A percentile compares a stretch with the other conserved stretches of the same genome.
These are phyloP conservation scores for Odontothrips loti DNA, from an alignment of 2,888 invertebrate species.

Conservation along the genomic window DNA sequence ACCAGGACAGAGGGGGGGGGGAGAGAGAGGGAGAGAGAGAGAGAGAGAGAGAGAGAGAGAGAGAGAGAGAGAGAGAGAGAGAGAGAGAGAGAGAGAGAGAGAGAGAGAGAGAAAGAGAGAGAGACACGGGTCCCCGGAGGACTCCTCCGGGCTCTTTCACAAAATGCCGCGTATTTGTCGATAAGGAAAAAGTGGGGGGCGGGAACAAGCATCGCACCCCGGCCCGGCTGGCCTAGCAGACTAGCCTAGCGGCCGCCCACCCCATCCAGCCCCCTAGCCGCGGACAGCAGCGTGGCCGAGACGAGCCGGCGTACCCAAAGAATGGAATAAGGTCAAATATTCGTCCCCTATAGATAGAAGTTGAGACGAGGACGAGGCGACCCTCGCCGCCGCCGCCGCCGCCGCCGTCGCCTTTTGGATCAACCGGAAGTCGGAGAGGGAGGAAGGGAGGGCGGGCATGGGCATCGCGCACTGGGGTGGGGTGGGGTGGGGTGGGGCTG, in stretches of 20 bases:
- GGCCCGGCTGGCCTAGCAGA: not conserved
- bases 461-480: not conserved
- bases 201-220: not conserved
- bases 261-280: not conserved
- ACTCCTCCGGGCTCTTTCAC: not conserved
- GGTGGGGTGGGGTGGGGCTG: not conserved
- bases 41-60: too few species aligned
- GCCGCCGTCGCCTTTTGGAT: too few species aligned
- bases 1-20: too few species aligned
- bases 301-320: not conserved
- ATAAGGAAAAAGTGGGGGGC: not conserved
- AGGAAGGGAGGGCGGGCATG: not conserved
- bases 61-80: too few species aligned
- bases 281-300: not conserved
- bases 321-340: slow-evolving; percentile 16
- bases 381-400: too few species aligned
- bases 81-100: too few species aligned
- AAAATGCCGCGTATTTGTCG: slow-evolving; percentile 8
- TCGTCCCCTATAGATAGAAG: not conserved
- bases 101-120: too few species aligned
- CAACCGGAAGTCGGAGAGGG: not conserved
- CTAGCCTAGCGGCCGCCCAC: not conserved
- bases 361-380: not conserved
- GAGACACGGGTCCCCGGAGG: not conserved
- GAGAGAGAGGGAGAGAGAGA: too few species aligned